Base-by-base conservation (phyloP, 2,113 vertebrate genomes). In the Columba janthina region DNA sequence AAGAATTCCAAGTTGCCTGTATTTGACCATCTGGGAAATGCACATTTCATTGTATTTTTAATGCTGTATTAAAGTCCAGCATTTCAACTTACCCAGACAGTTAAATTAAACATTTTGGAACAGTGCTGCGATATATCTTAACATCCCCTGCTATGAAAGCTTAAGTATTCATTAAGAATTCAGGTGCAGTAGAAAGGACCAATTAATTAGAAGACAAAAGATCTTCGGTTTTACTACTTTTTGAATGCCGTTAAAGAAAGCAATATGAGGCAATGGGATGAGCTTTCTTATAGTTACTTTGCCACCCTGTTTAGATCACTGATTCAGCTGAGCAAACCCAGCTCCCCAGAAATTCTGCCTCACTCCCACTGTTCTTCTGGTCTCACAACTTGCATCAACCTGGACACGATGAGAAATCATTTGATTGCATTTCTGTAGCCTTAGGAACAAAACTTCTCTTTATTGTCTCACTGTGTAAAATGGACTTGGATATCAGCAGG, bases 21-120 rank as follows among this genome's bases (percentile, higher is more conserved):
- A 93, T 94, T 92, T 96, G 97, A 96, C 67, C 1, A 1, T 67
- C 38, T 82, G 88, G 87, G 88, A 95, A 95, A 96, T 75, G 32
- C 57, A 88, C n/a, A 80, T 90, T 96, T 90, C 66, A 50, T 56
- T 97, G 32, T 89, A 94, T 94, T 97, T 97, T 90, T 97, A 97
- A 90, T 95, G 69, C n/a, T 93, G 60, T 67, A 94, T 94, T 96
- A 96, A 93, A 94, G 69, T 88, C 78, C 46, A 78, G 34, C 65
- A 93, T 67, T 96, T 97, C 91, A 88, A 73, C 78, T 78, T 72
- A 95, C 12, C 32, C 65, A 92, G 69, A 90, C 67, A 89, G 53
- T 73, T 62, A 97, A 96, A 96, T 97, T 80, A 96, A 98, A 96
- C 87, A 95, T 89, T 95, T 95, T 95, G 40, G 51, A 96, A 85